Percentiles rank a stretch among this genome's conserved stretches.
phyloP scores from a whole-genome alignment of 2,888 invertebrate genomes.

The Dorcus hopei region DNA sequence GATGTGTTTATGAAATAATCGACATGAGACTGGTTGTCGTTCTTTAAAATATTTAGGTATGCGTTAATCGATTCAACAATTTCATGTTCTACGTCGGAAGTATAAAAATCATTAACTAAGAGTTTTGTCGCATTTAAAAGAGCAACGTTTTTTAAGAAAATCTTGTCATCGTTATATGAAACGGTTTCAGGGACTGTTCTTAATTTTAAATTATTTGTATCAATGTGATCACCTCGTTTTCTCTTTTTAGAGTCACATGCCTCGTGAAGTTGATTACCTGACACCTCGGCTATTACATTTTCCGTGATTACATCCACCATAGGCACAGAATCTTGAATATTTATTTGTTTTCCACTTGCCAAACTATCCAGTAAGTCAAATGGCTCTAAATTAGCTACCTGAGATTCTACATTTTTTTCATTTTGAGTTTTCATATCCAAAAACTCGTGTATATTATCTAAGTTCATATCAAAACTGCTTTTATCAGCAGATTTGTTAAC shows the following conservation, averaged over 20 bases:
- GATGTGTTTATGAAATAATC: too few species aligned
- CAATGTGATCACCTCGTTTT: neutral
- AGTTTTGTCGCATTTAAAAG: constrained; percentile 36
- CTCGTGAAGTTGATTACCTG: too few species aligned
- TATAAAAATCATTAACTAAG: constrained; percentile 21
- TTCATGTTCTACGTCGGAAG: constrained; percentile 16
- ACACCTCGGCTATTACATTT: too few species aligned
- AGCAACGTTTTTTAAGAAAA: constrained; percentile 37
- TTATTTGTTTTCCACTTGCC: constrained; percentile 7
- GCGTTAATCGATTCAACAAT: constrained; percentile 23
- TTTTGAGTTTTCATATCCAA: constrained; percentile 9
- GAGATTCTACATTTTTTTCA: constrained; percentile 9
- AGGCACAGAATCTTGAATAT: neutral
- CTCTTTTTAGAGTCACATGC: constrained; percentile 5
- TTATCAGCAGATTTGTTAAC: neutral
- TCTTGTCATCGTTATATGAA: constrained; percentile 6
- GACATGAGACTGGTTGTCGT: too few species aligned
- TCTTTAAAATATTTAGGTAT: constrained; percentile 21
- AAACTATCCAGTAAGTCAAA: constrained; percentile 10
- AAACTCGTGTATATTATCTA: neutral
- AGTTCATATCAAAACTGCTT: neutral
- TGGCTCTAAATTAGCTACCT: constrained; percentile 5
- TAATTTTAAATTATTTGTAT: neutral
- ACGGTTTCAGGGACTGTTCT: too few species aligned
- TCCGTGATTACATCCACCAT: neutral